Conservation (phyloP, 2,113 vertebrate species). For the Clarias macrocephalus region DNA sequence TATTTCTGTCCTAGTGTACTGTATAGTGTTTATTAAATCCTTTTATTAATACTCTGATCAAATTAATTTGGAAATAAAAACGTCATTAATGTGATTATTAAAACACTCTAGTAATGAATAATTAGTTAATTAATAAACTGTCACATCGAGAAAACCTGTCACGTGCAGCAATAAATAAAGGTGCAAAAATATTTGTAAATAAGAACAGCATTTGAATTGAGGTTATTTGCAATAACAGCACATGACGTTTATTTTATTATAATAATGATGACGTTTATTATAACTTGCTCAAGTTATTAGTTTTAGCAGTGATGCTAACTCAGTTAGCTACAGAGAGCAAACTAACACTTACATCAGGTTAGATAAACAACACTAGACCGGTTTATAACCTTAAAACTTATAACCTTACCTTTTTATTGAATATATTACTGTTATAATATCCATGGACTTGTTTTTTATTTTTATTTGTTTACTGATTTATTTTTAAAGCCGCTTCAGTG, state of each 20-base stretch:
- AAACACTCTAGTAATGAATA: background rate
- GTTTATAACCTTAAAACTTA: background rate
- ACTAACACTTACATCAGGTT: background rate
- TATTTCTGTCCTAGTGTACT: background rate
- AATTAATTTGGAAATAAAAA: background rate
- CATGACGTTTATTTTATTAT: background rate
- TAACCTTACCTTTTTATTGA: background rate
- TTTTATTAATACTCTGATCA: background rate
- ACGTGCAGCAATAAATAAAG: background rate
- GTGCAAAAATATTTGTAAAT: background rate
- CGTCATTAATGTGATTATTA: background rate
- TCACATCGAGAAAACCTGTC: background rate
- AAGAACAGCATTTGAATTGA: background rate
- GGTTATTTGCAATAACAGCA: background rate
- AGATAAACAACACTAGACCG: background rate
- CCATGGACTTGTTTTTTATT: background rate
- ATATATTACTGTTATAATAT: background rate
- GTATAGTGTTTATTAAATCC: background rate
- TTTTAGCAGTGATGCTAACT: background rate
- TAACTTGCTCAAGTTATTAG: background rate
- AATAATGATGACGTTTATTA: background rate
- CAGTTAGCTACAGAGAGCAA: background rate
- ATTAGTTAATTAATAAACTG: background rate
- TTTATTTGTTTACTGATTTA: too few species aligned
- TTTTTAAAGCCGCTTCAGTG: background rate